Evolutionary conservation across 30 jellyfish, hydroid and myxozoan species (phyloP).

Genomic region (Cassiopea xamachana): DNA sequence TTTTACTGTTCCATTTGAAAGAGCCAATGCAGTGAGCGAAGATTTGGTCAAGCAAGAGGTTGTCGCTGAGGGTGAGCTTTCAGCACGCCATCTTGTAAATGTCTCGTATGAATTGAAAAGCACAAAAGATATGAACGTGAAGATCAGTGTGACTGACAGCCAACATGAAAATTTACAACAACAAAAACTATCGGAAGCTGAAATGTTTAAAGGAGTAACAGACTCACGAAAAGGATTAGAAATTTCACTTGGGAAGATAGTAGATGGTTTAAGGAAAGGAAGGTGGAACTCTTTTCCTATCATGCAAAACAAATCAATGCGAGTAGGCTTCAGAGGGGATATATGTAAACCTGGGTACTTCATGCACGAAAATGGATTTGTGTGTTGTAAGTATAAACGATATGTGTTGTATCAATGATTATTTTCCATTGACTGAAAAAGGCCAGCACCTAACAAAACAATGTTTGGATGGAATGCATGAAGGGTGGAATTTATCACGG

Average conservation of each 20-base stretch:
- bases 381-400: conserved; percentile 72
- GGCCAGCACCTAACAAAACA: no score
- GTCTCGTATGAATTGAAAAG: conserved; percentile 52
- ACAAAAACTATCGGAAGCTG: conserved; percentile 5
- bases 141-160: conserved; percentile 28
- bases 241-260: background rate
- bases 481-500: no score
- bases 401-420: no score
- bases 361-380: conserved; percentile 71
- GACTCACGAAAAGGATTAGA: conserved; percentile 59
- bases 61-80: conserved; percentile 16
- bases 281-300: conserved; percentile 30
- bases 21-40: conserved; percentile 37
- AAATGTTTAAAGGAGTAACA: conserved; percentile 45
- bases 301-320: conserved; percentile 28
- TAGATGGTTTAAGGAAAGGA: background rate
- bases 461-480: no score
- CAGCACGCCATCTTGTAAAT: conserved; percentile 31
- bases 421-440: no score
- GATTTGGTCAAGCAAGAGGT: background rate
- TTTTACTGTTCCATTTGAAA: conserved; percentile 36
- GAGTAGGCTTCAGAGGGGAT: conserved; percentile 57
- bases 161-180: background rate
- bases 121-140: conserved; percentile 33
- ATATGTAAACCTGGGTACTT: conserved; percentile 49